phyloP scores from a whole-genome alignment of 92 coral and sea anemone species.

The Umimayanthus chanpuru region DNA sequence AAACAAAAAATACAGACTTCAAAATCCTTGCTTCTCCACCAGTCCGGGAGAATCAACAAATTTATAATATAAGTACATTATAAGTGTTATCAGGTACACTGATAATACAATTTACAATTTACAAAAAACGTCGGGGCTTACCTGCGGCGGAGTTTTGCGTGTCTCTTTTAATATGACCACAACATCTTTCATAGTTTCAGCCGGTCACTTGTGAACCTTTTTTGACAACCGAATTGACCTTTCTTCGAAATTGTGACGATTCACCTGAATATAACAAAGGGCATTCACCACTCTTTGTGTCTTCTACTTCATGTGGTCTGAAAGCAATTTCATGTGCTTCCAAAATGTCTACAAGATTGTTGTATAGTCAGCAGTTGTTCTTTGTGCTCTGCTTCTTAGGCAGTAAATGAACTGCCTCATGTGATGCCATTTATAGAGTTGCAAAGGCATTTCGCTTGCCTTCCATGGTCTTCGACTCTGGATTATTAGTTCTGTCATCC shows the following conservation, averaged over 20 bases:
- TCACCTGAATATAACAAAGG: constrained; percentile 5
- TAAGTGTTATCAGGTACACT: constrained; percentile 2
- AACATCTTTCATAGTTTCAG: constrained; percentile 13
- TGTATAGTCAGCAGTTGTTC: no score
- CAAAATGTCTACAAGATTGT: no score
- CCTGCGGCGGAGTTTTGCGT: no score
- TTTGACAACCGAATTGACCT: constrained; percentile 1
- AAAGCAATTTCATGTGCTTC: background rate
- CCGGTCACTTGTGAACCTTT: constrained; percentile 14
- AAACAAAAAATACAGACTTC: constrained; percentile 2
- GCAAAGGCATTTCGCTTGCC: no score
- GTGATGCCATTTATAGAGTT: background rate
- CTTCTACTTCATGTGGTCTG: constrained; percentile 9
- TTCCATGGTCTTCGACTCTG: no score
- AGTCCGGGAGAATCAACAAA: background rate
- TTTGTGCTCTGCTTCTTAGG: constrained; percentile 2
- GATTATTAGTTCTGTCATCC: background rate
- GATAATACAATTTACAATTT: background rate
- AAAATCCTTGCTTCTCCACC: constrained; percentile 1
- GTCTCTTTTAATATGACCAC: no score
- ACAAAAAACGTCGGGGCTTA: no score
- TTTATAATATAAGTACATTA: background rate
- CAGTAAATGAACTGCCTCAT: background rate
- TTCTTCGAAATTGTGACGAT: constrained; percentile 3
- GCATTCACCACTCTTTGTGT: constrained; percentile 10